Evolutionary conservation across 2,113 vertebrate genomes (phyloP), one percentile per base, ranked within the genome.

Genomic region (Mesocricetus auratus): DNA sequence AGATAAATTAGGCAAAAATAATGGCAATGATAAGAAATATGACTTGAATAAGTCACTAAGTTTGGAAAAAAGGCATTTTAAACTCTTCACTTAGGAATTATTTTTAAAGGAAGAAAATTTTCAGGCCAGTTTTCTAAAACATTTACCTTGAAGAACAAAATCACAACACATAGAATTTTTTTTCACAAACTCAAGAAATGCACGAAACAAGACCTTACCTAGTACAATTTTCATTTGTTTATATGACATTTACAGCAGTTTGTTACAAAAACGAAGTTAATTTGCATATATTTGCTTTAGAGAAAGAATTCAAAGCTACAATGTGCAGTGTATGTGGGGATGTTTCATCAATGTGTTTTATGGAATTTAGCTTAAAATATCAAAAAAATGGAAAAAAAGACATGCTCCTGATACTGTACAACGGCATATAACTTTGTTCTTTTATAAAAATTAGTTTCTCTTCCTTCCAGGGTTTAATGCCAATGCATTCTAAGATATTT

Each of bases 1-100:
- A 82, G 60, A 26, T 92, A 90, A 92, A 97, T 78, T 93, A 66
- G 45, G 58, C 81, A 93, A 60, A 93, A 89, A 87, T 92, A 85
- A 83, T 69, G 29, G 71, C 50, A 94, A 92, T 92, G 62, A 60
- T 0, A 56, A 86, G 60, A 94, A 96, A 93, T 90, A 79, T 29
- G 36, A 79, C 68, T 91, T 94, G 42, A 29, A 86, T 87, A 53
- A 93, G 21, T 87, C 89, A 19, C 26, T 90, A 89, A 56, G 13
- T 82, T 96, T 93, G 62, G 93, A 45, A 89, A 74, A 53, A 90
- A 86, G 26, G 78, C 60, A 83, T 79, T 36, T 93, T 62, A 74
- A 94, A 90, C 58, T 90, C 29, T 83, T 95, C 47, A 64, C 33
- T 24, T 39, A 86, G 58, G 4, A 86, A 91, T 88, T 90, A 8